Base-by-base conservation (phyloP, 2,888 invertebrate species). In the Thera britannica region DNA sequence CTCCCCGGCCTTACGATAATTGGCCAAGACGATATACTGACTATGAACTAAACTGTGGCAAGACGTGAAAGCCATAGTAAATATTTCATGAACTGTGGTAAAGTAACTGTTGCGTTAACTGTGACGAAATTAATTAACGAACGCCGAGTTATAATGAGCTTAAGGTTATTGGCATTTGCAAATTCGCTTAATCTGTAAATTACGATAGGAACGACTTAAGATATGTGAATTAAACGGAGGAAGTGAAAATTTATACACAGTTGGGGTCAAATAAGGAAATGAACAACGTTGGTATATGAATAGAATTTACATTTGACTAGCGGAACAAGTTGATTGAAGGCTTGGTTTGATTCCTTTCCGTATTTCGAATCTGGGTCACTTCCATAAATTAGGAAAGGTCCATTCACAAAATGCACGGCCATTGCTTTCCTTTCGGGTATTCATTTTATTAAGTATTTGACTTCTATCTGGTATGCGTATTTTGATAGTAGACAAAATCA, bases 1-100 rank as follows among this genome's bases (percentile, higher is more conserved):
- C 58, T 66, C 65, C 65, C 58, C 68, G 61, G 61, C 64, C 64
- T 68, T 68, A 60, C 51, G 56, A 61, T 58, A 66, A 67, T 67
- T 52, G 62, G 46, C 62, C 38, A 59, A 67, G 62, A 49, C 67
- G 34, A 60, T 36, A 12, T 12, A 56, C 51, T 44, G 56, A 51
- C 60, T 62, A 11, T 5, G 61, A 11, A 44, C 6, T 58, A 44
- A 51, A 62, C 66, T 60, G 57, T 66, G 65, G 23, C 46, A 46
- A 23, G 8, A 61, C 52, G 7, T n/a, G n/a, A 48, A 48, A 58
- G 8, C n/a, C 60, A 52, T 52, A 46, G 12, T 55, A 55, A 36
- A 2, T 62, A 23, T 44, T 44, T 0, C 7, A 3, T 61, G 51
- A 52, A 11, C 61, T 61, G 52, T 55, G 55, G 35, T 48, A 23